phyloP scores from a whole-genome alignment of 2,888 invertebrate genomes.

The Spodoptera exigua region DNA sequence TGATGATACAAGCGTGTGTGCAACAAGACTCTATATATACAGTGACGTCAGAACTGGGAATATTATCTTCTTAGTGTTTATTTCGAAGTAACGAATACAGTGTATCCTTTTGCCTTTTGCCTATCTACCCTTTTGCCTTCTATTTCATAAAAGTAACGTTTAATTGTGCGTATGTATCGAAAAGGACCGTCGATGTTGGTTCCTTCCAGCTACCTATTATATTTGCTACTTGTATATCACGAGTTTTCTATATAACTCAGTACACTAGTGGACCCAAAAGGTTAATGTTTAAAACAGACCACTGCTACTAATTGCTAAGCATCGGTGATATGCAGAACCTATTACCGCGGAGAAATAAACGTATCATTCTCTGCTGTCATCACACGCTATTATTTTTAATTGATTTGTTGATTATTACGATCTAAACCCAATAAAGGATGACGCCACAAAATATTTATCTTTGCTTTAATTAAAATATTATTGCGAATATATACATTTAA shows the following conservation, averaged over 20 bases:
- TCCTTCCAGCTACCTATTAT: background rate
- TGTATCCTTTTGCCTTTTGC: too few relatives aligned
- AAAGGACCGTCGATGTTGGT: background rate
- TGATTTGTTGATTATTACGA: conserved; percentile 2
- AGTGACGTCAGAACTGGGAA: background rate
- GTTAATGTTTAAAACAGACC: too few relatives aligned
- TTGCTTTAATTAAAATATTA: conserved; percentile 18
- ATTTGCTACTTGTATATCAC: background rate
- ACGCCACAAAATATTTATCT: conserved; percentile 8
- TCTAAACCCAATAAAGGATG: conserved; percentile 14
- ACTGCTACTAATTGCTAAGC: too few relatives aligned
- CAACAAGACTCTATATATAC: background rate
- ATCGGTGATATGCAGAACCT: too few relatives aligned
- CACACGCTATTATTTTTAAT: conserved; percentile 1
- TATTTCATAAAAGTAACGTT: too few relatives aligned
- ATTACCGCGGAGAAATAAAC: too few relatives aligned
- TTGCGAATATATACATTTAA: conserved; percentile 16
- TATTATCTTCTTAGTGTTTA: background rate
- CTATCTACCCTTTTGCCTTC: too few relatives aligned
- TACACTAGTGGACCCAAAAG: too few relatives aligned
- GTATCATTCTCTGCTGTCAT: too few relatives aligned
- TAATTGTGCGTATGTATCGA: background rate
- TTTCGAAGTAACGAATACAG: too few relatives aligned
- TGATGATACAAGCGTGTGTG: background rate
- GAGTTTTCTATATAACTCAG: too few relatives aligned